Evolutionary conservation across 64 coral and sea anemone genomes (phyloP).

Genomic region (Montipora sp.): DNA sequence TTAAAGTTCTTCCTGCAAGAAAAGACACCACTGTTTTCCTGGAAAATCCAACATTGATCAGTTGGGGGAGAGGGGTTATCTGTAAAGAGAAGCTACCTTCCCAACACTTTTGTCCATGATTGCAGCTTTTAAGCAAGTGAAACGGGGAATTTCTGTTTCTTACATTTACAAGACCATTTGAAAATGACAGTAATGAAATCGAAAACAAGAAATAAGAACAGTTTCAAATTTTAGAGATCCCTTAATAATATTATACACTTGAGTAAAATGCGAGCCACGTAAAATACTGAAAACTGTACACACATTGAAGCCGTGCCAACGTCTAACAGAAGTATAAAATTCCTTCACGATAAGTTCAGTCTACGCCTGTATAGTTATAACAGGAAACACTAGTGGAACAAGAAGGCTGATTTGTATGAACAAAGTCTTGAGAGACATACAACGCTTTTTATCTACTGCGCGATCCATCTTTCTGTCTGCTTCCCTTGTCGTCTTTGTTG

Average conservation of each 20-base stretch:
- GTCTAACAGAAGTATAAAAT: background rate
- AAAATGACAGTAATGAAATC: too few relatives aligned
- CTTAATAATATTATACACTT: too few relatives aligned
- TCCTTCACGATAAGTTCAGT: background rate
- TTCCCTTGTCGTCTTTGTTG: constrained; percentile 15
- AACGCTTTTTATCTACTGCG: constrained; percentile 59
- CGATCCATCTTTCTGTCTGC: constrained; percentile 49
- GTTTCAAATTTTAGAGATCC: background rate
- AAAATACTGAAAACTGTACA: background rate
- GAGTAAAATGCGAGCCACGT: background rate
- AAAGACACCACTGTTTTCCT: too few relatives aligned
- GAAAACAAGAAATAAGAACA: background rate
- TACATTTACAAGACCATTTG: too few relatives aligned
- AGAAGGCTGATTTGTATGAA: background rate
- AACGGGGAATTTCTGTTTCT: too few relatives aligned
- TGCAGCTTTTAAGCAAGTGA: too few relatives aligned
- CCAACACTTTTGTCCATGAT: too few relatives aligned
- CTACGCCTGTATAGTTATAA: background rate
- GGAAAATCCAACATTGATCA: too few relatives aligned
- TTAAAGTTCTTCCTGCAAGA: too few relatives aligned
- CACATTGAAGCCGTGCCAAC: too few relatives aligned
- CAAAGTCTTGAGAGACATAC: background rate
- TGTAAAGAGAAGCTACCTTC: too few relatives aligned
- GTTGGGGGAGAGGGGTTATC: too few relatives aligned
- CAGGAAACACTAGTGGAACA: background rate